phyloP scores from a whole-genome alignment of 2,797 vertebrate species.

The Liparis tanakae region DNA sequence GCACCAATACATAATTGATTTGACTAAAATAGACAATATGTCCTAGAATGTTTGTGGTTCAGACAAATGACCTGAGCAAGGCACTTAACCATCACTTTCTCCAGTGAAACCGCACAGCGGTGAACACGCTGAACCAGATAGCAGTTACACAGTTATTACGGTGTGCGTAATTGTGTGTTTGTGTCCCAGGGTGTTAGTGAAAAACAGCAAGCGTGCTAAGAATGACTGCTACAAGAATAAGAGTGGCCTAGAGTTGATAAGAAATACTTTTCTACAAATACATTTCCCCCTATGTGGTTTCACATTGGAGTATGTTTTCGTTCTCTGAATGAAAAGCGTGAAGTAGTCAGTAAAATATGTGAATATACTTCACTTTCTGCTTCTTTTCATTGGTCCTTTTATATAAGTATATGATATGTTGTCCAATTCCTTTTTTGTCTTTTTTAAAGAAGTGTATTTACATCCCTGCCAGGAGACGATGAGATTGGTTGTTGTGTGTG shows the following conservation, averaged over 20 bases:
- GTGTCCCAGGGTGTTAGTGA: conserved; percentile 19
- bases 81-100: conserved; percentile 3
- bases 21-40: background rate
- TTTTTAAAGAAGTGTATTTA: too few species aligned
- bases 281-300: background rate
- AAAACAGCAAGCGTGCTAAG: conserved; percentile 5
- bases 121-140: conserved; percentile 9
- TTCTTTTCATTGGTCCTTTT: background rate
- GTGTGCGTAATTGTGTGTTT: conserved; percentile 31
- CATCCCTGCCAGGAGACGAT: background rate
- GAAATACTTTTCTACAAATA: background rate
- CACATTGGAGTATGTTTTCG: background rate
- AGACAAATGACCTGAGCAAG: background rate
- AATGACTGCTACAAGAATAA: conserved; percentile 4
- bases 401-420: conserved; percentile 3
- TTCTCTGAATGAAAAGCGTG: background rate
- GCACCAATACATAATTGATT: background rate
- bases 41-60: background rate
- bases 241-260: background rate
- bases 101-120: conserved; percentile 10
- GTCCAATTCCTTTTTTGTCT: background rate
- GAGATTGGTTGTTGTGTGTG: background rate
- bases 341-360: background rate
- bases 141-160: conserved; percentile 3
- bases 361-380: background rate